Evolutionary conservation across 1,140 invertebrate species (phyloP).

Genomic region (Dryas iulia): DNA sequence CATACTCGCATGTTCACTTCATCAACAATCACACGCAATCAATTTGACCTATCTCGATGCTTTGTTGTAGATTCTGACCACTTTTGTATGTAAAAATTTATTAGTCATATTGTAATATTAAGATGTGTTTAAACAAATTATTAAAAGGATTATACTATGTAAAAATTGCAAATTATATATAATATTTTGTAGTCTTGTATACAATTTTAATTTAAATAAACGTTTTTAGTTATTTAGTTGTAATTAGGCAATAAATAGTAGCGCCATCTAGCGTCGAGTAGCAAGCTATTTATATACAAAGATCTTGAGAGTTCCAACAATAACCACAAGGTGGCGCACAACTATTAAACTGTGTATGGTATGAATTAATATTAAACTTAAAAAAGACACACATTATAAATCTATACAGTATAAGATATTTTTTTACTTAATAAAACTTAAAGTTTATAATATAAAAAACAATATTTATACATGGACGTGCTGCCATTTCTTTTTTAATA

Average conservation of each 20-base stretch:
- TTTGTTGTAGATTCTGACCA: conserved; percentile 12
- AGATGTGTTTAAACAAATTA: too few relatives aligned
- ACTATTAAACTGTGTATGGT: too few relatives aligned
- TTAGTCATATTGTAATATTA: background rate
- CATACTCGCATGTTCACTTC: conserved; percentile 38
- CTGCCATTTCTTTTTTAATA: too few relatives aligned
- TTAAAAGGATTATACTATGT: too few relatives aligned
- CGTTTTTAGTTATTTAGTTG: background rate
- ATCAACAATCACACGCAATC: conserved; percentile 61
- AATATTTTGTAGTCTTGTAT: background rate
- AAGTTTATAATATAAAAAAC: too few relatives aligned
- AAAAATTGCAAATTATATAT: too few relatives aligned
- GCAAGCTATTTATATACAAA: background rate
- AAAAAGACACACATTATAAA: too few relatives aligned
- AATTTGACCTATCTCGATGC: conserved; percentile 60
- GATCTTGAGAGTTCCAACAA: background rate
- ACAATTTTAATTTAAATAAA: background rate
- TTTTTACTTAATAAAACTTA: too few relatives aligned
- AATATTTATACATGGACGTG: too few relatives aligned
- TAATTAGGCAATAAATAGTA: background rate
- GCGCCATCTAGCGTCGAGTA: conserved; percentile 41
- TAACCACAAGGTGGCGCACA: background rate
- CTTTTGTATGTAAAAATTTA: background rate
- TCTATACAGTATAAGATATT: too few relatives aligned
- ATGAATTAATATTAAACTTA: background rate